These are phyloP conservation scores for Pachyseris speciosa DNA, from an alignment of 64 coral and sea anemone species.

Conservation along the genomic window DNA sequence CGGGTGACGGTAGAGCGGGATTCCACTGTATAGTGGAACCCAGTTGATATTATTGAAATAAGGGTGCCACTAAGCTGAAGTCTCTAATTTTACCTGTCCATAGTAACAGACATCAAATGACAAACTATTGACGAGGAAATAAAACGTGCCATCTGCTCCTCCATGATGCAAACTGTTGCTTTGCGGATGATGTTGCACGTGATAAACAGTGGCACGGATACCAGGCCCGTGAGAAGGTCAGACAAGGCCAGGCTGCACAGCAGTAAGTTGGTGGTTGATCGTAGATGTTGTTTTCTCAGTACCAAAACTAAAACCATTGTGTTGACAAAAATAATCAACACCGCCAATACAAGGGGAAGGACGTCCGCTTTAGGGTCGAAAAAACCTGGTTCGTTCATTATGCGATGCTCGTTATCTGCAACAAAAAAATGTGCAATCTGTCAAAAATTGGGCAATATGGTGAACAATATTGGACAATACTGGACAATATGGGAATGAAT, in stretches of 20 bases:
- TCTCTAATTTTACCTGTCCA: slow-evolving; percentile 38
- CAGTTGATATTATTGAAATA: no score
- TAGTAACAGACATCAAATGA: slow-evolving; percentile 77
- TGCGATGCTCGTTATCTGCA: not conserved
- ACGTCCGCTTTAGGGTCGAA: slow-evolving; percentile 42
- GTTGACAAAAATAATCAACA: slow-evolving; percentile 61
- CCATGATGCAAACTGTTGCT: slow-evolving; percentile 45
- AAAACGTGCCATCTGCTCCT: slow-evolving; percentile 53
- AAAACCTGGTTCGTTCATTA: not conserved
- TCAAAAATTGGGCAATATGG: no score
- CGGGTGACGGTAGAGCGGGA: no score
- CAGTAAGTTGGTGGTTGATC: slow-evolving; percentile 74
- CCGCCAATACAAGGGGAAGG: slow-evolving; percentile 47
- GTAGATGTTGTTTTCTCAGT: slow-evolving; percentile 32
- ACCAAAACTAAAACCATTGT: slow-evolving; percentile 60
- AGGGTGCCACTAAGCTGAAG: no score
- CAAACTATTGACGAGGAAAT: slow-evolving; percentile 62
- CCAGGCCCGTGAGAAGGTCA: slow-evolving; percentile 73
- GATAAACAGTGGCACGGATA: slow-evolving; percentile 66
- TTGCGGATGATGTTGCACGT: slow-evolving; percentile 56
- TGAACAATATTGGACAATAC: no score
- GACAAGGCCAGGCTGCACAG: slow-evolving; percentile 83
- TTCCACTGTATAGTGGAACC: no score
- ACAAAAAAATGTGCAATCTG: not conserved
- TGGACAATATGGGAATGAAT: no score